A percentile compares a stretch with the other conserved stretches of the same genome.
Evolutionary conservation across 2,797 vertebrate genomes (phyloP).

Genomic region (Semotilus atromaculatus): DNA sequence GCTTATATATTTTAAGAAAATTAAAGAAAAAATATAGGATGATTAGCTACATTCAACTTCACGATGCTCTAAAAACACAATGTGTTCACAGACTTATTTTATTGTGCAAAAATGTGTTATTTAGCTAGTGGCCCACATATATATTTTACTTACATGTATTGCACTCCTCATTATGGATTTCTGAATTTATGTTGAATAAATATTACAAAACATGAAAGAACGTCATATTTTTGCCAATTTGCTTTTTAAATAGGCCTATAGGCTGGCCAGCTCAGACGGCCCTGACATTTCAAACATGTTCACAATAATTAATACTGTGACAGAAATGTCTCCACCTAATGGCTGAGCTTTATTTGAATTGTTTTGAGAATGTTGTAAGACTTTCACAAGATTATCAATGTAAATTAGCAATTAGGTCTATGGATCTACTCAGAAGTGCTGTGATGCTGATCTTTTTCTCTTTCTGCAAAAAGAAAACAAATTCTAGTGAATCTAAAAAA

Average conservation of each 20-base stretch:
- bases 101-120: neutral
- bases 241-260: neutral
- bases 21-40: neutral
- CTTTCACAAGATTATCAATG: neutral
- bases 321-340: slow-evolving; percentile 19
- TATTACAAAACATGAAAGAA: neutral
- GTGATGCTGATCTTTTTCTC: neutral
- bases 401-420: neutral
- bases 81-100: neutral
- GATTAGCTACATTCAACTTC: neutral
- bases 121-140: neutral
- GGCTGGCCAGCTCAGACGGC: neutral
- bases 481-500: neutral
- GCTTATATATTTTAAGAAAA: neutral
- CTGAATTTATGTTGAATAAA: neutral
- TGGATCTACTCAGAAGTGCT: neutral
- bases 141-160: neutral
- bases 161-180: neutral
- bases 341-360: neutral
- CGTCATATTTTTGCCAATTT: neutral
- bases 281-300: neutral
- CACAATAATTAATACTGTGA: neutral
- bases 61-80: neutral
- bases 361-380: neutral
- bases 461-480: neutral